Evolutionary conservation across 2,888 invertebrate species (phyloP).

Genomic region (Phyllotreta striolata): DNA sequence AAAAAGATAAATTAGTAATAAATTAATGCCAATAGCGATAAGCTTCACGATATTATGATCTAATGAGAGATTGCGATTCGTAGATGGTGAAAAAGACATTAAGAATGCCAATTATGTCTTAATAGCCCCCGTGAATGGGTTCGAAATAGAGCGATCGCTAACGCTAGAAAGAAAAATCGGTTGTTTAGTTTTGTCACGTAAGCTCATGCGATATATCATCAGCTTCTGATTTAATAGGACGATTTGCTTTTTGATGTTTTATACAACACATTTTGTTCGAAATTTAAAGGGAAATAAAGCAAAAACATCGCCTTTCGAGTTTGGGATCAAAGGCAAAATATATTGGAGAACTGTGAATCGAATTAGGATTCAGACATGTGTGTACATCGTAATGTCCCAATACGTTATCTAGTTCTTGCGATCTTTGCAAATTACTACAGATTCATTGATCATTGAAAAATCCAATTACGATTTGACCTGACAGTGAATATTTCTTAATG

Average conservation of each 20-base stretch:
- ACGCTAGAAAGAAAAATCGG: slow-evolving; percentile 32
- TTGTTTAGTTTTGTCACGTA: slow-evolving; percentile 37
- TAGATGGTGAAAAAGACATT: slow-evolving; percentile 32
- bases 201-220: slow-evolving; percentile 37
- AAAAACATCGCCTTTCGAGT: slow-evolving; percentile 22
- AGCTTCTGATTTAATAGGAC: slow-evolving; percentile 37
- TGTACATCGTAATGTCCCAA: slow-evolving; percentile 16
- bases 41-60: slow-evolving; percentile 23
- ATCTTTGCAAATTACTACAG: slow-evolving; percentile 15
- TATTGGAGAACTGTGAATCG: slow-evolving; percentile 27
- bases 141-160: slow-evolving; percentile 28
- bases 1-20: slow-evolving; percentile 27
- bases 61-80: slow-evolving; percentile 25
- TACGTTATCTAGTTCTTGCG: slow-evolving; percentile 14
- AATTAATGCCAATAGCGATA: slow-evolving; percentile 17
- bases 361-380: slow-evolving; percentile 28
- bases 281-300: slow-evolving; percentile 33
- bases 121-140: slow-evolving; percentile 28
- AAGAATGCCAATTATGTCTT: slow-evolving; percentile 35
- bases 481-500: too few species aligned
- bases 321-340: slow-evolving; percentile 29
- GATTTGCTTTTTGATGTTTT: slow-evolving; percentile 39
- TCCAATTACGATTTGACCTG: too few species aligned
- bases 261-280: slow-evolving; percentile 34
- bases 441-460: not conserved